Conservation (phyloP, 2,888 invertebrate genomes). For the Chaetogeoica ovagalla region DNA sequence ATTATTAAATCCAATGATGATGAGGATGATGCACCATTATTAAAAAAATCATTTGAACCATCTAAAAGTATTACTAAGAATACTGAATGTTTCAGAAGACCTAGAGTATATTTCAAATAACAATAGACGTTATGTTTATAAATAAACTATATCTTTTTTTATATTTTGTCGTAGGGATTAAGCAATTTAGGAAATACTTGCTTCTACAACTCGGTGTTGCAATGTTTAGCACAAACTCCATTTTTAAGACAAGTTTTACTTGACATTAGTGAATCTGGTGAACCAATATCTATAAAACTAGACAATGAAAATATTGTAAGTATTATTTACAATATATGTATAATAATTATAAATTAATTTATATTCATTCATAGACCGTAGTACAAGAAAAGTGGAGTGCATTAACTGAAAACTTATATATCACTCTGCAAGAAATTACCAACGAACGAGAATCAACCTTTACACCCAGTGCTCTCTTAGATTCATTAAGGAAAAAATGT, state of each 20-base stretch:
- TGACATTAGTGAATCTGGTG: constrained; percentile 71
- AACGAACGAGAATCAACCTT: constrained; percentile 59
- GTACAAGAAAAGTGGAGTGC: constrained; percentile 71
- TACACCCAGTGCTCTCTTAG: constrained; percentile 55
- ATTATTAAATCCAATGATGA: constrained; percentile 34
- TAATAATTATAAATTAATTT: not conserved
- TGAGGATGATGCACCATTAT: constrained; percentile 25
- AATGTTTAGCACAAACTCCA: constrained; percentile 86
- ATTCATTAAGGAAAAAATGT: constrained; percentile 56
- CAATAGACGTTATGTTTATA: not conserved
- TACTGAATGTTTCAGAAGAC: constrained; percentile 30
- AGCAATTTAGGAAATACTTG: constrained; percentile 94
- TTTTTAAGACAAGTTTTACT: constrained; percentile 72
- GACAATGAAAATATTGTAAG: constrained; percentile 49
- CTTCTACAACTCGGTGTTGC: constrained; percentile 95
- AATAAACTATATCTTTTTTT: not conserved
- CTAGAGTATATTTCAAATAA: constrained; percentile 33
- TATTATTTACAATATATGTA: not conserved
- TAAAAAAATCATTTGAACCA: constrained; percentile 36
- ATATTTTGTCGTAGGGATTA: constrained; percentile 69
- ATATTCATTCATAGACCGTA: constrained; percentile 66
- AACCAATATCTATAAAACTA: constrained; percentile 61
- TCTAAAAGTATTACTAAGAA: constrained; percentile 20
- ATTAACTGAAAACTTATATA: constrained; percentile 70
- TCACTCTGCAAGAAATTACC: constrained; percentile 72